Base-by-base conservation (phyloP, 2,113 vertebrate species). In the Microtus pennsylvanicus region DNA sequence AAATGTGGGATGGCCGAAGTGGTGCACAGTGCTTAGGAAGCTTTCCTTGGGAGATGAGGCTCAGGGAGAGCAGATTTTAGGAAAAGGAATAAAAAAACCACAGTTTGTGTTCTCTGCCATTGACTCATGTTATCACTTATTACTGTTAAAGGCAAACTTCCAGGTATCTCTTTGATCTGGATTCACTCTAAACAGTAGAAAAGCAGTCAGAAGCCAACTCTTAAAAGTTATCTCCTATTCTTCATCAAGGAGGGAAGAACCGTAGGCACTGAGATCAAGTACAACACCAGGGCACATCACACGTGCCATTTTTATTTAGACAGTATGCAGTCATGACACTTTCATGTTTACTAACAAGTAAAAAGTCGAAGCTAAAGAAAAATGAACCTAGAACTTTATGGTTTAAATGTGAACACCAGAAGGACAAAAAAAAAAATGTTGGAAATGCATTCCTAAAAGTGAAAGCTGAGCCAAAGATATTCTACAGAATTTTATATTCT, bases 401-500 rank as follows among this genome's bases (percentile, higher is more conserved):
- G 2, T 58, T 87, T 70, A 55, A n/a, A 76, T 76, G 52, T 85
- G 35, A n/a, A 75, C 93, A 50, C 3, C 33, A 80, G 86, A 65
- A 14, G 11, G 6, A 93, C 33, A 76, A 47, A 63, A 72, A 76
- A 47, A 63, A n/a, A 72, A 33, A 93, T 52, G 28, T 80, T 94
- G n/a, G 93, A 93, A 87, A 89, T n/a, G 12, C 9, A 17, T 58
- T 85, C 28, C 24, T 94, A 35, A 91, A 97, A 81, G 10, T 35
- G 38, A 94, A 94, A 65, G 16, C 7, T 55, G 17, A 94, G 9
- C 42, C n/a, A 93, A 69, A 75, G 10, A 90, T 74, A 82, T 35
- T 12, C 35, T 77, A 19, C 4, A 42, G 50, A n/a, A 80, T 50
- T 96, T 93, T 33, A 22, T 72, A 67, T 75, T 86, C 42, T 67